A percentile compares a stretch with the other conserved stretches of the same genome.
phyloP scores from a whole-genome alignment of 1,140 invertebrate species.

The Melanaphis sacchari region DNA sequence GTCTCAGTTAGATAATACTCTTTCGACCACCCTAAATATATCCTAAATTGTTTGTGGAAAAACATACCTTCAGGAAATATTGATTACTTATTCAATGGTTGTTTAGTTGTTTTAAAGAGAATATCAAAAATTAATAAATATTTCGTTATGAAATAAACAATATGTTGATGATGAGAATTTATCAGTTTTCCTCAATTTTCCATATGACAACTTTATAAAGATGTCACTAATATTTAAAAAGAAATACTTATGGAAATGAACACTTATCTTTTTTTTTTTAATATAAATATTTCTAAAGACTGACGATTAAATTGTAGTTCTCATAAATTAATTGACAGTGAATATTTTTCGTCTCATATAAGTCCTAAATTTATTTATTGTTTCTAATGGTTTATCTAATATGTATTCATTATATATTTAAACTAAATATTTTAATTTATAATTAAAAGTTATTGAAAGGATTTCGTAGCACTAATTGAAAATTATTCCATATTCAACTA shows the following conservation, averaged over 20 bases:
- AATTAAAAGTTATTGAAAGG: background rate
- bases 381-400: background rate
- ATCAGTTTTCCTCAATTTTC: background rate
- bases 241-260: background rate
- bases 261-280: background rate
- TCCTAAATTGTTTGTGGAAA: too few relatives aligned
- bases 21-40: too few relatives aligned
- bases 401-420: background rate
- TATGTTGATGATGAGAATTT: background rate
- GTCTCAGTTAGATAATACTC: too few relatives aligned
- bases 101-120: background rate
- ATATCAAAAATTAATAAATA: background rate
- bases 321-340: background rate
- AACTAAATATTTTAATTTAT: background rate
- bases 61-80: too few relatives aligned
- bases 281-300: background rate
- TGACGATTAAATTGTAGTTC: background rate
- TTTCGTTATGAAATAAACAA: background rate
- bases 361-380: background rate
- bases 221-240: background rate
- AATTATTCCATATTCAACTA: background rate
- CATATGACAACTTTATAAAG: background rate
- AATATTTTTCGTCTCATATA: fast-evolving
- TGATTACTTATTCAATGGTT: too few relatives aligned
- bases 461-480: background rate